phyloP scores from a whole-genome alignment of 2,113 vertebrate species.

The Camelus bactrianus region DNA sequence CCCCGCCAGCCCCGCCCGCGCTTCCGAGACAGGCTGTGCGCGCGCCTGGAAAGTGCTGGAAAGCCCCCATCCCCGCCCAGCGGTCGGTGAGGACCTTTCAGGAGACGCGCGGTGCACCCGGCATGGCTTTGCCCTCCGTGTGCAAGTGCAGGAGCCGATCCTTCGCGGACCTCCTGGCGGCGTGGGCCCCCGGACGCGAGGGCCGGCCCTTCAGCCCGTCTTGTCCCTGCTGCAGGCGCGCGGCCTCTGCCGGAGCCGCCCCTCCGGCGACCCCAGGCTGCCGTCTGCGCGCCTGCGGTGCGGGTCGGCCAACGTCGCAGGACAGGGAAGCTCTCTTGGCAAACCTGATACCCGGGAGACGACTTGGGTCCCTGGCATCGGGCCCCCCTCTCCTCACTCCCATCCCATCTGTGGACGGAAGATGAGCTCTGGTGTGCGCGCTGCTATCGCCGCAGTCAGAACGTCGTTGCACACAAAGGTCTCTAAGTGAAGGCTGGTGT shows the following conservation, averaged over 20 bases:
- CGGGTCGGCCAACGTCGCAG: neutral
- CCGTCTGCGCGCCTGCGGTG: neutral
- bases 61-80: too few relatives aligned
- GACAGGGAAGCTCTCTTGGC: neutral
- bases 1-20: too few relatives aligned
- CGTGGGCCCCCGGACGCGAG: too few relatives aligned
- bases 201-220: too few relatives aligned
- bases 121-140: too few relatives aligned
- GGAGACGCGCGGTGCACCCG: too few relatives aligned
- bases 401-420: slow-evolving; percentile 43
- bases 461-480: slow-evolving; percentile 74
- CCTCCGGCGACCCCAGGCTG: neutral
- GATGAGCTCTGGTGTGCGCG: slow-evolving; percentile 71
- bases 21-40: too few relatives aligned
- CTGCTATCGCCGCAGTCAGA: slow-evolving; percentile 75
- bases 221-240: too few relatives aligned
- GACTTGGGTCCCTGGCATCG: slow-evolving; percentile 64
- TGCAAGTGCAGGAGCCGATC: too few relatives aligned
- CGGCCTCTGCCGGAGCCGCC: neutral
- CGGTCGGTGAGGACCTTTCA: too few relatives aligned
- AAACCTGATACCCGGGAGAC: slow-evolving; percentile 62
- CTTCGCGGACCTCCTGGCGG: too few relatives aligned
- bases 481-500: slow-evolving; percentile 83
- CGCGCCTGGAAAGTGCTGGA: too few relatives aligned
- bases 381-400: neutral